phyloP scores from a whole-genome alignment of 2,113 vertebrate species.

The Rhizomys pruinosus region DNA sequence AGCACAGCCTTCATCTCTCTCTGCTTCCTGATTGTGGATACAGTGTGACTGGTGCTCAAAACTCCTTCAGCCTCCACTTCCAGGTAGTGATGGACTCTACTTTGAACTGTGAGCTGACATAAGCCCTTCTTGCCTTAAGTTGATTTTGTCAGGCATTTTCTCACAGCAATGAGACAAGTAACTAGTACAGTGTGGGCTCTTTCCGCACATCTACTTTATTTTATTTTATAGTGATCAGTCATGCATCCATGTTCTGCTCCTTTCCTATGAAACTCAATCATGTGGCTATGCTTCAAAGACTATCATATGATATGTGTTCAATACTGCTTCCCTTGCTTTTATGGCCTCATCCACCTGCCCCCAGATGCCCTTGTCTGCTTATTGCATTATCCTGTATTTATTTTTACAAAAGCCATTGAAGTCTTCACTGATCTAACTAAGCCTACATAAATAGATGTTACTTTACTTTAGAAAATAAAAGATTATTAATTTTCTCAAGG shows the following conservation, averaged over 20 bases:
- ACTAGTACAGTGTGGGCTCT: neutral
- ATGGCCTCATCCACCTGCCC: no score
- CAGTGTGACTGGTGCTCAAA: neutral
- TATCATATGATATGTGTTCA: accelerated
- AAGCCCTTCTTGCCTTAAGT: neutral
- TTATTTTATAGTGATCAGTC: neutral
- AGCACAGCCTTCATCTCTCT: neutral
- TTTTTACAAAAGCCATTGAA: neutral
- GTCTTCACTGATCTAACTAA: neutral
- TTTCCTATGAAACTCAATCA: neutral
- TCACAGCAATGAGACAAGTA: neutral
- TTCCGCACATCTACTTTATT: neutral
- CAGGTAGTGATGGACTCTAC: neutral
- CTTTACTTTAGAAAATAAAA: constrained; percentile 15
- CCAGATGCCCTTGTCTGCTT: neutral
- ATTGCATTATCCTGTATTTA: neutral
- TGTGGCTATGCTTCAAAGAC: accelerated
- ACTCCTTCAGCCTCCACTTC: neutral
- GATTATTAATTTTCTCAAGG: neutral
- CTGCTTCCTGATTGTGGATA: neutral
- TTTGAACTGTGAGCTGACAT: neutral
- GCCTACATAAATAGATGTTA: neutral
- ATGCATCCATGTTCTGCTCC: neutral
- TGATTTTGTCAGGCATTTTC: neutral
- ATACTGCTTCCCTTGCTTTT: no score